Evolutionary conservation across 2,888 invertebrate genomes (phyloP).

Genomic region (Tyria jacobaeae): DNA sequence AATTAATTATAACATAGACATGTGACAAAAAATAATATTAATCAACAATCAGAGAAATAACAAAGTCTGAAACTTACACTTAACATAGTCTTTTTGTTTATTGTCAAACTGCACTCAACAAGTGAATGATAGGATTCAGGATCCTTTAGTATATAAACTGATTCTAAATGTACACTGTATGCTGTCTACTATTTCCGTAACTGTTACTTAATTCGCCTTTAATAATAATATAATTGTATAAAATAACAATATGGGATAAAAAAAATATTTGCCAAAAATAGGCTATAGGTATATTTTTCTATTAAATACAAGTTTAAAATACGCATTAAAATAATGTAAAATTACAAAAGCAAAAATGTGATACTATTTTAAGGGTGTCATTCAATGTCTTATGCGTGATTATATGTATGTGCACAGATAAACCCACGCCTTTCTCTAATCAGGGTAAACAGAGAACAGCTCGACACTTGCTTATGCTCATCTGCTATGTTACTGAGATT

Average conservation of each 20-base stretch:
- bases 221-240: too few species aligned
- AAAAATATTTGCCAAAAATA: neutral
- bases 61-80: neutral
- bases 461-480: too few species aligned
- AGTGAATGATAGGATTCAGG: too few species aligned
- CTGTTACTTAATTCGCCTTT: too few species aligned
- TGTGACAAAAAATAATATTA: neutral
- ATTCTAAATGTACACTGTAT: too few species aligned
- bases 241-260: too few species aligned
- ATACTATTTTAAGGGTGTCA: neutral
- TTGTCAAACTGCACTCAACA: neutral
- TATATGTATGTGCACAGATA: neutral
- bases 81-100: neutral
- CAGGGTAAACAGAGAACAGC: too few species aligned
- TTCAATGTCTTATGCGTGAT: too few species aligned
- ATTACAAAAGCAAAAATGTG: too few species aligned
- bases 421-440: neutral
- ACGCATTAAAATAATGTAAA: neutral
- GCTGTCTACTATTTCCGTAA: too few species aligned
- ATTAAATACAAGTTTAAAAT: neutral
- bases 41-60: neutral
- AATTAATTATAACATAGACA: neutral
- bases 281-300: neutral
- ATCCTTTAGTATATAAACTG: too few species aligned
- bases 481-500: neutral